Base-by-base conservation (phyloP, 2,888 invertebrate species). In the Xiphydria camelus region DNA sequence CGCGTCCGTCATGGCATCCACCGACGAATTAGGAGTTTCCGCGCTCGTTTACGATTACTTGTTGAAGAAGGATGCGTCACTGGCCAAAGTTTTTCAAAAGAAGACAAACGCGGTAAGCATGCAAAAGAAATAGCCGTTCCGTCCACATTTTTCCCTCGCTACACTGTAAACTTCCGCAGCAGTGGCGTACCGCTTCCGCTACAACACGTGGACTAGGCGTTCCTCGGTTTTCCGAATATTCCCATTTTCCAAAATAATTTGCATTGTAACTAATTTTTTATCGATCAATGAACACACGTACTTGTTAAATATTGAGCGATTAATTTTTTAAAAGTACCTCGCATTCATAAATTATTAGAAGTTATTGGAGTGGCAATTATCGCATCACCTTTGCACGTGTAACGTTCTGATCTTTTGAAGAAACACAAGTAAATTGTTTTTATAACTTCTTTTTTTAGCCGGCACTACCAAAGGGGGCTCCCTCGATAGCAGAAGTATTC, bases 21-120 rank as follows among this genome's bases (percentile, higher is more conserved):
- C 69, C 32, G 72, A 75, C 34, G 77, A 79, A 45, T 63, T 70
- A 53, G 62, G 79, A 20, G 61, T 79, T 39, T 76, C 76, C 59
- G 82, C 87, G 4, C 68, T 89, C 43, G 79, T 89, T 46, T 81
- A 84, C 54, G 84, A 89, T 54, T 85, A 81, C 78, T 74, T 91
- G 45, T 70, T 77, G 46, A 82, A 79, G 55, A 79, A 82, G 54
- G 85, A 88, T 64, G 84, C 83, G 69, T 77, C 81, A 4, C 64
- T 89, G 20, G 89, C 89, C 0, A 80, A 82, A 61, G 79, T 84
- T 37, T 88, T 86, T 67, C 81, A 85, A 63, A 82, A 83, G 62
- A 88, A 86, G 77, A 82, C 84, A 1, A 88, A 89, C 70, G 84
- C 87, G 77, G 89, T 89, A 80, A 85, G 88, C 81, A 51, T 34